Evolutionary conservation across 2,113 vertebrate genomes (phyloP).

Genomic region (Spea multiplicata): DNA sequence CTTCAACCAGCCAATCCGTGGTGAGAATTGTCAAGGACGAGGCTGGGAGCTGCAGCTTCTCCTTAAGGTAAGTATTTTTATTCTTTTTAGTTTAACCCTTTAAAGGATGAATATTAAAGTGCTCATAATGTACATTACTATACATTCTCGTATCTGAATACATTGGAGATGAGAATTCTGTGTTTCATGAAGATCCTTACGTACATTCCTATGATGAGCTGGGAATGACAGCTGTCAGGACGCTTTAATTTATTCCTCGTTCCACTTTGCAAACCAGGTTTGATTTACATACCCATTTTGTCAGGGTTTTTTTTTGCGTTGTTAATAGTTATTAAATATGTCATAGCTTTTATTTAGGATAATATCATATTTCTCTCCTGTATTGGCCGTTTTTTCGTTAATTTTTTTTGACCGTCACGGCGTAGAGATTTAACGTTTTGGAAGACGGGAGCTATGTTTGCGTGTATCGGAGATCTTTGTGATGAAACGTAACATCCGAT

Average conservation of each 20-base stretch:
- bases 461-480: not conserved
- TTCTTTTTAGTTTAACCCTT: too few relatives aligned
- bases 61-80: too few relatives aligned
- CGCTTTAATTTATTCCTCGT: conserved; percentile 47
- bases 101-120: too few relatives aligned
- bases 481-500: too few relatives aligned
- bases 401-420: too few relatives aligned
- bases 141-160: not conserved
- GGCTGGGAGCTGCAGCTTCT: too few relatives aligned
- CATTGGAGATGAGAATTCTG: not conserved
- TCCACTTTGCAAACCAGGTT: conserved; percentile 39
- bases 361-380: too few relatives aligned
- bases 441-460: not conserved
- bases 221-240: conserved; percentile 53
- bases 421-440: not conserved
- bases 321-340: too few relatives aligned
- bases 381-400: too few relatives aligned
- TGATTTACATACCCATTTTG: not conserved
- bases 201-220: conserved; percentile 5
- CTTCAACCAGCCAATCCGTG: too few relatives aligned
- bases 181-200: too few relatives aligned
- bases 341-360: conserved; percentile 10
- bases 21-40: too few relatives aligned
- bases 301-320: conserved; percentile 1
- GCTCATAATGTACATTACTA: not conserved